Base-by-base conservation (phyloP, 2,888 invertebrate species). In the Drosophila testacea region DNA sequence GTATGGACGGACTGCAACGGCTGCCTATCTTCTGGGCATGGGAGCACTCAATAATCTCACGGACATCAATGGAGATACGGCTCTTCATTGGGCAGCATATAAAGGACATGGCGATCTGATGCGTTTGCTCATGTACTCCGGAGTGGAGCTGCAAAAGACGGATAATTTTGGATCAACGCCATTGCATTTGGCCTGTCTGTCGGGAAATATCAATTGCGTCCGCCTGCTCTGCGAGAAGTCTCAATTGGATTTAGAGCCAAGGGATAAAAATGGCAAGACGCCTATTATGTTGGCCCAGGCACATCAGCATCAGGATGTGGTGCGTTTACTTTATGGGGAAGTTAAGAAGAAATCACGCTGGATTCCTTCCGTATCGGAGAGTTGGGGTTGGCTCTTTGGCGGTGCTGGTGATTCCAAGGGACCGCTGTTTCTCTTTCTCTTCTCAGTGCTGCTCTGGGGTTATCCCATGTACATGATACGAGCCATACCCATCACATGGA, bases 131-230 rank as follows among this genome's bases (percentile, higher is more conserved):
- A 97, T 98, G 93, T 97, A 98, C 92, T 97, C 98, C 10, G 98
- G 98, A 2, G 97, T 97, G 1, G 96, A 97, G 86, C 59, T 98
- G 50, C 96, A 97, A 85, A 97, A 97, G 92, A 96, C 96, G 1
- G 98, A 98, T 91, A 97, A 97, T 91, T 98, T 97, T 90, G 98
- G 98, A 2, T 98, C 98, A 0, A 98, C 98, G 0, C 97, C 98
- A 0, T 93, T 98, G 27, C 98, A 98, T 92, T 93, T 98, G 84
- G 97, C 98, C 9, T 97, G 97, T 88, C 93, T 98, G 16, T 97
- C 97, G 3, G 98, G 98, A 4, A 97, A 96, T 91, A 94, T 97
- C 42, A 95, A 95, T 36, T 97, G 97, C 88, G 98, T 98, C 1
- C 95, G 96, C 83, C 94, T 98, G 77, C 94, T 98, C 4, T 97